phyloP scores from a whole-genome alignment of 2,888 invertebrate genomes.

The Zaprionus bogoriensis region DNA sequence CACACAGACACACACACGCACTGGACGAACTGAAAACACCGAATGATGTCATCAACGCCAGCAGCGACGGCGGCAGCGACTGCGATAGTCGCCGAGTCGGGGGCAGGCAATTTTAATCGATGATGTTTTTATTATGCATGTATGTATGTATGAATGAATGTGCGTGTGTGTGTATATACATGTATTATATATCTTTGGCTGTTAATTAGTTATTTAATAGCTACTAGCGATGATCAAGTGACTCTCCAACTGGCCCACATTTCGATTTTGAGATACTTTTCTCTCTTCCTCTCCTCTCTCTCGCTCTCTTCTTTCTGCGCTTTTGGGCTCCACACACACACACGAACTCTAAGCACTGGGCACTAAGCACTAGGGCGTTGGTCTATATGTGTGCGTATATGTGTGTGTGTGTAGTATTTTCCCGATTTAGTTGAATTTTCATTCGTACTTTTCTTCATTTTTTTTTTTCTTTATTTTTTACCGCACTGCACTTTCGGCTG shows the following conservation, averaged over 20 bases:
- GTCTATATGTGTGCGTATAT: constrained; percentile 45
- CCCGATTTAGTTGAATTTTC: constrained; percentile 26
- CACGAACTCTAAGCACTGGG: constrained; percentile 14
- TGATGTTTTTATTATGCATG: constrained; percentile 66
- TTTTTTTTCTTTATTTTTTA: constrained; percentile 36
- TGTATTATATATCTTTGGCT: constrained; percentile 26
- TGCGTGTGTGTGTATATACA: constrained; percentile 17
- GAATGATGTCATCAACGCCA: constrained; percentile 72
- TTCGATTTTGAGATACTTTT: constrained; percentile 61
- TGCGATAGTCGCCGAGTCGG: constrained; percentile 15
- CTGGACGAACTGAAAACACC: constrained; percentile 52
- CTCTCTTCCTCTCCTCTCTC: constrained; percentile 29
- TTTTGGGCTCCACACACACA: too few relatives aligned
- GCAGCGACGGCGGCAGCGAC: constrained; percentile 29
- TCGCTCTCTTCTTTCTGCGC: too few relatives aligned
- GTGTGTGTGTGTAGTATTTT: constrained; percentile 15
- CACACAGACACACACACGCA: too few relatives aligned
- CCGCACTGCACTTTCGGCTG: constrained; percentile 29
- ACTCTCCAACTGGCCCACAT: constrained; percentile 48
- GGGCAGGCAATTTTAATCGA: constrained; percentile 71
- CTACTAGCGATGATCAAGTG: constrained; percentile 16
- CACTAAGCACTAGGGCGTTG: constrained; percentile 61
- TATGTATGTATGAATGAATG: constrained; percentile 8
- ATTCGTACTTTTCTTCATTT: constrained; percentile 48
- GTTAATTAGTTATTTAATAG: constrained; percentile 39